phyloP scores from a whole-genome alignment of 2,888 invertebrate genomes.

The Amorpha juglandis region DNA sequence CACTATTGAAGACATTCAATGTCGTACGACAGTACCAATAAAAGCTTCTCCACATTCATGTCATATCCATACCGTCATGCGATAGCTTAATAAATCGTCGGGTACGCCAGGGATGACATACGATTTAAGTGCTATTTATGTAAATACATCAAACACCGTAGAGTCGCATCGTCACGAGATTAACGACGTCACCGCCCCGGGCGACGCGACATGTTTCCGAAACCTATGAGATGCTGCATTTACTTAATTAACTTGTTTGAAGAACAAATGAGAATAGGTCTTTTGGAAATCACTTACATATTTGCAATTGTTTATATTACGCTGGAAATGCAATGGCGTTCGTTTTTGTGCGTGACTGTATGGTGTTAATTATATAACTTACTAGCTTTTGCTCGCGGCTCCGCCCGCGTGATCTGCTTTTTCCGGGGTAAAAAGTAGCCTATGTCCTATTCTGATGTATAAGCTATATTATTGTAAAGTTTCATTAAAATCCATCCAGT shows the following conservation, averaged over 20 bases:
- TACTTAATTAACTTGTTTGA: conserved; percentile 23
- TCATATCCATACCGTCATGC: not conserved
- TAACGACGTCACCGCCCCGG: conserved; percentile 54
- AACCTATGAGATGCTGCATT: not conserved
- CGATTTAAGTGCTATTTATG: conserved; percentile 56
- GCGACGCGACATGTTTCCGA: conserved; percentile 42
- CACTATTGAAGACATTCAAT: not conserved
- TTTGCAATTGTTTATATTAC: not conserved
- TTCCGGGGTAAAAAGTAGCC: too few relatives aligned
- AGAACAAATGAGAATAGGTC: conserved; percentile 10
- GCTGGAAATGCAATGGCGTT: not conserved
- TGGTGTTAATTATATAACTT: too few relatives aligned
- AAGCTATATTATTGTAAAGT: too few relatives aligned
- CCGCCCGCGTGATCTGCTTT: too few relatives aligned
- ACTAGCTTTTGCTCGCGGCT: too few relatives aligned
- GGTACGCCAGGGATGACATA: not conserved
- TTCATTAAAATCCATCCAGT: too few relatives aligned
- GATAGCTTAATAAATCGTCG: conserved; percentile 42
- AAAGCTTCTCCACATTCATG: not conserved
- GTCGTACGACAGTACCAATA: not conserved
- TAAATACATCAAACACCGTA: conserved; percentile 59
- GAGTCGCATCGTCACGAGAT: conserved; percentile 54
- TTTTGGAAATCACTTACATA: not conserved
- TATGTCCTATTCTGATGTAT: too few relatives aligned
- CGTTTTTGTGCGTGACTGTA: too few relatives aligned